Conservation (phyloP, 2,888 invertebrate species). For the Apodemia duryi region DNA sequence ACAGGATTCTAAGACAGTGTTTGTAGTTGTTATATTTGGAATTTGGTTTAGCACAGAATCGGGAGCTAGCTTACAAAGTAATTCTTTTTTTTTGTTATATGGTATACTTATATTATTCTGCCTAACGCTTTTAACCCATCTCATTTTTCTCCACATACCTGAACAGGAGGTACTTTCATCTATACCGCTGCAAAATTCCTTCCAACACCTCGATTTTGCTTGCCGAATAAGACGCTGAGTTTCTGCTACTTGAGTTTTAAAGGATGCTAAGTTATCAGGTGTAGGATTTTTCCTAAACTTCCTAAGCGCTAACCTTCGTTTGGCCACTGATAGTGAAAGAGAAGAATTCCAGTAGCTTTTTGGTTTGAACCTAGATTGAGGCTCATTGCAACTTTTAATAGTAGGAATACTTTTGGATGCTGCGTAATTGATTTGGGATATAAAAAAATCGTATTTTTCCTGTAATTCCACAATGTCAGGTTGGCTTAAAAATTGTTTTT, state of each 20-base stretch:
- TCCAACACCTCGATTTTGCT: neutral
- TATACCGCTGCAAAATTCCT: neutral
- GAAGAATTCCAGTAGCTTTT: constrained; percentile 34
- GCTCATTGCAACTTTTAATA: constrained; percentile 26
- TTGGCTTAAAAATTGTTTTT: constrained; percentile 13
- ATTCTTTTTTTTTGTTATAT: neutral
- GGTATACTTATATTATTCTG: neutral
- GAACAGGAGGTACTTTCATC: neutral
- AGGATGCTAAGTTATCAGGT: constrained; percentile 26
- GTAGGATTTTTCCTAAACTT: constrained; percentile 33
- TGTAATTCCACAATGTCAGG: constrained; percentile 16
- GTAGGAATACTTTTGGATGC: constrained; percentile 29
- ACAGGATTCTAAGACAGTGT: neutral
- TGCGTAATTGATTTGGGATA: constrained; percentile 12
- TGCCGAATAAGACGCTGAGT: neutral
- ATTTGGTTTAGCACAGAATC: neutral
- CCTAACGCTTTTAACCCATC: neutral
- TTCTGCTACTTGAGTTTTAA: constrained; percentile 13
- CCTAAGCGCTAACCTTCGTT: constrained; percentile 29
- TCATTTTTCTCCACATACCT: constrained; percentile 1
- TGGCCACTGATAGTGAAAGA: constrained; percentile 31
- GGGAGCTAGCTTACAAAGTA: too few species aligned
- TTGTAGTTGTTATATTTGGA: neutral
- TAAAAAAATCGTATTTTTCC: constrained; percentile 24
- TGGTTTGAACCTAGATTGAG: constrained; percentile 27